Evolutionary conservation across 2,888 invertebrate species (phyloP), one percentile per base, ranked within the genome.

Genomic region (Cenopis cana): DNA sequence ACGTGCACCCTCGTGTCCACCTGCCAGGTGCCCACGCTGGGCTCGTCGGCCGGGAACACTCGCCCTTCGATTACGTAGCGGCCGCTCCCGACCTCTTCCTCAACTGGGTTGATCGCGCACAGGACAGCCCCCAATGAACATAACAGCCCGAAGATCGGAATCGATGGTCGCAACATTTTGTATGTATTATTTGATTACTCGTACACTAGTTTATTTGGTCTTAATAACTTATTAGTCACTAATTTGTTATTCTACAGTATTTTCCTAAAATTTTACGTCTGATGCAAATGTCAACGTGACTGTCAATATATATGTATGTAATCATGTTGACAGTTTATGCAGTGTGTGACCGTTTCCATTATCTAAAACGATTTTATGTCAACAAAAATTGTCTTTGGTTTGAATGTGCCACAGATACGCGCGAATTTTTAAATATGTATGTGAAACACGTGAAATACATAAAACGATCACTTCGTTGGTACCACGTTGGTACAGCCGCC

Each of bases 1-100:
- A 98, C 96, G 83, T 98, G 95, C 20, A 98, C 93, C 76, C 95
- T 95, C 0, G 97, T 97, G 77, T 95, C 95, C 10, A 95, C 93
- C 85, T 97, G 96, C 97, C 98, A 98, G 79, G 95, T 95, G 8
- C 89, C 90, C 12, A 88, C 84, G 60, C 93, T 91, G 62, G 91
- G 89, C 55, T 95, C 94, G 77, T 97, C 97, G 36, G 96, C 95
- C 0, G 97, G 95, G 86, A 96, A 96, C 5, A 97, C 96, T 91
- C 96, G 95, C 24, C 98, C 98, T 90, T 98, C 98, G 57, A 98
- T 97, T 46, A 94, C 93, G 83, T 97, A 97, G 73, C 95, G 91
- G 62, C 95, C 95, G 68, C 77, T 89, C 38, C 89, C 91, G 36
- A 78, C 75, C 52, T 93, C 93, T 74, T 93, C 93, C 66, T 93